Percentiles rank a stretch among this genome's conserved stretches.
These are phyloP conservation scores for Drosophila bipectinata DNA, from an alignment of 1,140 invertebrate species.

Conservation along the genomic window DNA sequence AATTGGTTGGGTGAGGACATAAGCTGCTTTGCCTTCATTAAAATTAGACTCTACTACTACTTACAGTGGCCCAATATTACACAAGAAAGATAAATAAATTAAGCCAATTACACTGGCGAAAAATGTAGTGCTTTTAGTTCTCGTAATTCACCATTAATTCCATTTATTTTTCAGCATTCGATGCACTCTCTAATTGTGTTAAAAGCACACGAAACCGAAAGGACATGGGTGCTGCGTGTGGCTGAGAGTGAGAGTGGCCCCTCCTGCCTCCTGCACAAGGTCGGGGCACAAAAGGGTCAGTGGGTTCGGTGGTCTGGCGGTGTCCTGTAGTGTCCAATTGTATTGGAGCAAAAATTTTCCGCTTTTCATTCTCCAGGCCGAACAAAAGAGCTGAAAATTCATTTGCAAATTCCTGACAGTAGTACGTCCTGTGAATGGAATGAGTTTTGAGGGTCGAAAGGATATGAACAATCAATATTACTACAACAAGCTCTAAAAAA, in stretches of 20 bases:
- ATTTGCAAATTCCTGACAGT: constrained; percentile 44
- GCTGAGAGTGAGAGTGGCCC: neutral
- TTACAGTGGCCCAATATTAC: constrained; percentile 2
- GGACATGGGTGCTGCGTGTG: neutral
- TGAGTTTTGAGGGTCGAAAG: neutral
- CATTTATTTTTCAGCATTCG: constrained; percentile 14
- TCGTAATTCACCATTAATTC: neutral
- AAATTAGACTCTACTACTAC: constrained; percentile 19
- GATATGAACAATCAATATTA: neutral
- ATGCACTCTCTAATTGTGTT: constrained; percentile 35
- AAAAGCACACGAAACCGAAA: constrained; percentile 15
- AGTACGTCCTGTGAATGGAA: constrained; percentile 7
- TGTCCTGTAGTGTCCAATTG: constrained; percentile 21
- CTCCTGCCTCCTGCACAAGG: neutral
- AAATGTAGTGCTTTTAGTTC: too few species aligned
- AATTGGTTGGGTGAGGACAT: constrained; percentile 15
- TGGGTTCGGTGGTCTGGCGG: neutral
- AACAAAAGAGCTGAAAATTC: constrained; percentile 37
- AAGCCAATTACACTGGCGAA: constrained; percentile 4
- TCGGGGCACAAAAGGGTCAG: neutral
- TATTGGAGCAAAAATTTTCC: constrained; percentile 12
- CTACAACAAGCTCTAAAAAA: too few species aligned
- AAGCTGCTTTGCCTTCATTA: constrained; percentile 36
- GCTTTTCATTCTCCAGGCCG: constrained; percentile 9
- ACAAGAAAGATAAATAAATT: constrained; percentile 3